These are phyloP conservation scores for Heliconius charithonia DNA, from an alignment of 2,888 invertebrate genomes.

Conservation along the genomic window DNA sequence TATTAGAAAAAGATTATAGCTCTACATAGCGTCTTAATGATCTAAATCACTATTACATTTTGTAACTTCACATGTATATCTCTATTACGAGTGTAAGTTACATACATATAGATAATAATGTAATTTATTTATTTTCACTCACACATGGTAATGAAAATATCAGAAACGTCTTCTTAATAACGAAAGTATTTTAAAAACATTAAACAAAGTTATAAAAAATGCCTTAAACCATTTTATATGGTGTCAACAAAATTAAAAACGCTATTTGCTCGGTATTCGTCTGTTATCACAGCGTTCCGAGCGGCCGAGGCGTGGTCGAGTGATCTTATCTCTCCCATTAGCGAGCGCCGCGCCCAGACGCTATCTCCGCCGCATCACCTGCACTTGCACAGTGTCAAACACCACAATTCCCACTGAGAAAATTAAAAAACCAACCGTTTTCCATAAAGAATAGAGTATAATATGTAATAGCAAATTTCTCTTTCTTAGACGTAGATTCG, in stretches of 20 bases:
- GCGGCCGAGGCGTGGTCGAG: slow-evolving; percentile 73
- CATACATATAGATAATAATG: background rate
- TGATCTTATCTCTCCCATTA: slow-evolving; percentile 80
- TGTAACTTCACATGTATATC: background rate
- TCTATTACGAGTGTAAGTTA: background rate
- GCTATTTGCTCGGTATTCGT: slow-evolving; percentile 28
- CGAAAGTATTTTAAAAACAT: background rate
- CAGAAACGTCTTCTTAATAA: background rate
- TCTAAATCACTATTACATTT: background rate
- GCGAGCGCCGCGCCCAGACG: slow-evolving; percentile 75
- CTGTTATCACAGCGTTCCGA: slow-evolving; percentile 41
- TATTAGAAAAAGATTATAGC: background rate
- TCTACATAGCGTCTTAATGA: background rate
- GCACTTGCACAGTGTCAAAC: slow-evolving; percentile 58
- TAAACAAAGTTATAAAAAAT: background rate
- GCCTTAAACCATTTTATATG: slow-evolving; percentile 32
- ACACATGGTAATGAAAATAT: too few relatives aligned
- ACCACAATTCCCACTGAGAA: slow-evolving; percentile 52
- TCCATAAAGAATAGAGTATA: slow-evolving; percentile 45
- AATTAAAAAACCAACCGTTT: slow-evolving; percentile 50
- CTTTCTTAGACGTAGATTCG: slow-evolving; percentile 31
- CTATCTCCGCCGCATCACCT: slow-evolving; percentile 70
- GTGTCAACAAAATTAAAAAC: slow-evolving; percentile 43
- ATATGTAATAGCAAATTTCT: slow-evolving; percentile 46
- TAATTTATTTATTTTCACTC: background rate